These are phyloP conservation scores for Salpingus planirostris DNA, from an alignment of 2,888 invertebrate species.

Conservation along the genomic window DNA sequence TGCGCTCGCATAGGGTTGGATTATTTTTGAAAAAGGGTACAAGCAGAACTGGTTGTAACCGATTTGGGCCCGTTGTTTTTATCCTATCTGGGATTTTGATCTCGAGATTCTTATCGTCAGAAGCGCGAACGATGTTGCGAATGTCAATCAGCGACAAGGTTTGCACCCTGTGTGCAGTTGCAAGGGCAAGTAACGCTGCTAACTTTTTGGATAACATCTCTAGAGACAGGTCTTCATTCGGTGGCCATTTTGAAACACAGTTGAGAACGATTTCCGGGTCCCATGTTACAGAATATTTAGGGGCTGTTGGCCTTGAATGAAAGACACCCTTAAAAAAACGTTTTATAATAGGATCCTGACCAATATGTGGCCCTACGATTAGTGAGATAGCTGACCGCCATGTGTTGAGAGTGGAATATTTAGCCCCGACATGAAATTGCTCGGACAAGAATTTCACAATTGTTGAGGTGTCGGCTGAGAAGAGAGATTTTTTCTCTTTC, in stretches of 20 bases:
- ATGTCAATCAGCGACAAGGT: conserved; percentile 9
- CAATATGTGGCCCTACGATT: neutral
- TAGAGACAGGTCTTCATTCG: neutral
- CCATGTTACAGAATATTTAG: conserved; percentile 10
- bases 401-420: neutral
- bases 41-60: conserved; percentile 5
- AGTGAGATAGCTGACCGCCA: neutral
- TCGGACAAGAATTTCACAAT: neutral
- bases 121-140: neutral
- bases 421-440: neutral
- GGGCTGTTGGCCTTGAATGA: conserved; percentile 7
- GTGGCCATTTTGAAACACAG: conserved; percentile 6
- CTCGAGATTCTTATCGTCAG: conserved; percentile 1
- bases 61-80: conserved; percentile 8
- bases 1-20: no score
- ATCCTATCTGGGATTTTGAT: conserved; percentile 11
- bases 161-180: conserved; percentile 8
- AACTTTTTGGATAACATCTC: neutral
- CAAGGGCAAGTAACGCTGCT: neutral
- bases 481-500: neutral
- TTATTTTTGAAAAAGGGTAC: neutral
- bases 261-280: conserved; percentile 9
- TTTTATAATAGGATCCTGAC: neutral
- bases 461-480: neutral
- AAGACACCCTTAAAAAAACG: conserved; percentile 1